A percentile compares a stretch with the other conserved stretches of the same genome.
phyloP scores from a whole-genome alignment of 1,140 invertebrate genomes.

The Cheumatopsyche charites region DNA sequence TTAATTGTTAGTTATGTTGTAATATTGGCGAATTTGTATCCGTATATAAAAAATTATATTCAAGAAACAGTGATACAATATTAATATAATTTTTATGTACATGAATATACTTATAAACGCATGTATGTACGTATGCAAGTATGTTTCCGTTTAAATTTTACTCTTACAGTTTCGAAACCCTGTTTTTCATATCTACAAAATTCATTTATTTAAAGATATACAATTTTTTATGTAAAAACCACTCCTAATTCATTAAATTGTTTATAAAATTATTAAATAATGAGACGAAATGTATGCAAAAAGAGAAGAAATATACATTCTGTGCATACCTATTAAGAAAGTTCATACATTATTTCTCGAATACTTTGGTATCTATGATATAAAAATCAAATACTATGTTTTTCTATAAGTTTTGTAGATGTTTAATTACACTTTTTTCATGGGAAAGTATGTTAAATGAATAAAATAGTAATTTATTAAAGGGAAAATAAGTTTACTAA shows the following conservation, averaged over 20 bases:
- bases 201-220: neutral
- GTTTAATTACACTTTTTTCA: neutral
- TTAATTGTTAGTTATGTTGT: neutral
- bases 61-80: neutral
- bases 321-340: slow-evolving; percentile 2
- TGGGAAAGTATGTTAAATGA: neutral
- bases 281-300: neutral
- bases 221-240: neutral
- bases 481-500: too few relatives aligned
- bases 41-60: slow-evolving; percentile 10
- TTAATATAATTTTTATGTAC: slow-evolving; percentile 9
- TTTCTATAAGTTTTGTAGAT: too few relatives aligned
- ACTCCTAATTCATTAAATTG: neutral
- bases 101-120: neutral
- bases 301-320: slow-evolving; percentile 7
- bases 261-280: neutral
- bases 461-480: neutral
- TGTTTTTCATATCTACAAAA: slow-evolving; percentile 39
- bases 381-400: neutral
- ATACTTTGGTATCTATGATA: neutral
- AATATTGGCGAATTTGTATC: neutral
- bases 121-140: slow-evolving; percentile 16
- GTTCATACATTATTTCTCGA: neutral
- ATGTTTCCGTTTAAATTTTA: slow-evolving; percentile 27
- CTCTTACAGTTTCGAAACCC: slow-evolving; percentile 36